phyloP scores from a whole-genome alignment of 1,140 invertebrate species.

The Neodiprion lecontei region DNA sequence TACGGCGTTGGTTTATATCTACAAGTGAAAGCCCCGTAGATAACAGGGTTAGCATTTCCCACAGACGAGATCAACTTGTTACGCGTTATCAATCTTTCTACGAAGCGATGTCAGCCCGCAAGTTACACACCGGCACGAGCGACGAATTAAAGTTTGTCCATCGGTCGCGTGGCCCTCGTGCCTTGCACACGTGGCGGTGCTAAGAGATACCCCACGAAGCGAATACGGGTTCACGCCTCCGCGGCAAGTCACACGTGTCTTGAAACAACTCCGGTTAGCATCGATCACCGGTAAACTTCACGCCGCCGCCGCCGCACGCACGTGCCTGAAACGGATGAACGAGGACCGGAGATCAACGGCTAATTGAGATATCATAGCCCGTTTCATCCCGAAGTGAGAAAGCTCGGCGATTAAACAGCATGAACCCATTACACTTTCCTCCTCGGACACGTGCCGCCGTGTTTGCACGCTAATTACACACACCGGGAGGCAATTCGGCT shows the following conservation, averaged over 20 bases:
- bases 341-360: neutral
- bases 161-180: neutral
- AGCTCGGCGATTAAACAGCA: neutral
- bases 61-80: slow-evolving; percentile 5
- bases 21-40: slow-evolving; percentile 1
- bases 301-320: neutral
- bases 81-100: neutral
- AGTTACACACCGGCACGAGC: slow-evolving; percentile 1
- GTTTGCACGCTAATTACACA: slow-evolving; percentile 34
- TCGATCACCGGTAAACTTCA: neutral
- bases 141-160: neutral
- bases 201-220: neutral
- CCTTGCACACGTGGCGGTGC: neutral
- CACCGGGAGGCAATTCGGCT: neutral
- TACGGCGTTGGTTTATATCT: neutral
- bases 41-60: slow-evolving; percentile 2
- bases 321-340: neutral
- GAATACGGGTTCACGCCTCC: neutral
- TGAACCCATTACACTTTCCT: neutral
- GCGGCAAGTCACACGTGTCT: neutral
- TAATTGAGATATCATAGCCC: slow-evolving; percentile 52
- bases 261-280: neutral
- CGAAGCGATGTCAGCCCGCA: neutral
- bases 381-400: slow-evolving; percentile 27
- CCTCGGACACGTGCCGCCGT: neutral